Conservation (phyloP, 2,797 vertebrate genomes). For the Tenualosa ilisha region DNA sequence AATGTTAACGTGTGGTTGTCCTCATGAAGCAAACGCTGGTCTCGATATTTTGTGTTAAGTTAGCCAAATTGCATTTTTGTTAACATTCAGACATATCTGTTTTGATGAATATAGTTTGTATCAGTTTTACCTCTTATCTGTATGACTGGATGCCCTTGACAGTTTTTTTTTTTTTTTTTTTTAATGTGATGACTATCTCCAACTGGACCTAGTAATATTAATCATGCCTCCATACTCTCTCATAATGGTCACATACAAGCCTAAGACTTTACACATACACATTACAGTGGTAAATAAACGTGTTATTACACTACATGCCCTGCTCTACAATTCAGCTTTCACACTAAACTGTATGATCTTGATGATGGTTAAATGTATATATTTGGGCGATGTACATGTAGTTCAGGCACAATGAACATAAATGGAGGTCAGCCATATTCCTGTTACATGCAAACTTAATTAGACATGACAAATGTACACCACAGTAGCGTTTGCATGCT, state of each 20-base stretch:
- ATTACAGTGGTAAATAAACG: neutral
- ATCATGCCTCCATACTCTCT: neutral
- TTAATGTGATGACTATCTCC: neutral
- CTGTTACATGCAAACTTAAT: neutral
- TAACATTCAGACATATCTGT: neutral
- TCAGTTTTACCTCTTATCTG: neutral
- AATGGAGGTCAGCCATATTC: neutral
- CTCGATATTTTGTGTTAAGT: neutral
- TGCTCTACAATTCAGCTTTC: neutral
- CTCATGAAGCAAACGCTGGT: neutral
- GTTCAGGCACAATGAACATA: neutral
- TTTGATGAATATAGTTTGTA: neutral
- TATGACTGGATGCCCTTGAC: neutral
- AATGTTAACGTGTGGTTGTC: slow-evolving; percentile 58
- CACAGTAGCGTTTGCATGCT: slow-evolving; percentile 11
- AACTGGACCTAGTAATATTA: neutral
- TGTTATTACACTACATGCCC: neutral
- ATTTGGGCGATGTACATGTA: slow-evolving; percentile 16
- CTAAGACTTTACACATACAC: neutral
- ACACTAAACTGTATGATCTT: slow-evolving; percentile 3
- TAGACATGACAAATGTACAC: slow-evolving; percentile 5
- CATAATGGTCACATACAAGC: neutral
- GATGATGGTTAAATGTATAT: neutral
- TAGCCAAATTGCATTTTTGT: neutral
- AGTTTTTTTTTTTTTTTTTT: neutral